Percentiles rank a stretch among this genome's conserved stretches.
Evolutionary conservation across 2,888 invertebrate genomes (phyloP).

Genomic region (Chironomus tentans): DNA sequence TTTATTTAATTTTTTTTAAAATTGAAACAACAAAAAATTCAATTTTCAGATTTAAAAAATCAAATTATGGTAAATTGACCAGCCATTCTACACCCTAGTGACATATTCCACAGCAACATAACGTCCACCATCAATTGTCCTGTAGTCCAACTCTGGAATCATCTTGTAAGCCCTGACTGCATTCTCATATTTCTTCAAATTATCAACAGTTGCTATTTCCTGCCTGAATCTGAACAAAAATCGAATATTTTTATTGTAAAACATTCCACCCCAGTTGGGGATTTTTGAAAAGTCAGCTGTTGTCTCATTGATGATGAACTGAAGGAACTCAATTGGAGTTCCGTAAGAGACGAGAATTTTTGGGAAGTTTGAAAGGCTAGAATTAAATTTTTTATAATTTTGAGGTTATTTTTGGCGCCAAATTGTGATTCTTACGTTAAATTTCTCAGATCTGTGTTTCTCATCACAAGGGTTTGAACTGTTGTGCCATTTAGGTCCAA

Average conservation of each 20-base stretch:
- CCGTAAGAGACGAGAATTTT: slow-evolving; percentile 16
- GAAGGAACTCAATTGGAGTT: slow-evolving; percentile 6
- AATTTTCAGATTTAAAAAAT: too few species aligned
- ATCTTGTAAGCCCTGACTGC: neutral
- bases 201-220: neutral
- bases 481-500: slow-evolving; percentile 10
- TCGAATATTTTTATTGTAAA: slow-evolving; percentile 12
- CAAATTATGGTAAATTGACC: too few species aligned
- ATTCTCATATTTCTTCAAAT: slow-evolving; percentile 3
- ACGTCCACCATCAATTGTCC: neutral
- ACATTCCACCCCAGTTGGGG: slow-evolving; percentile 10
- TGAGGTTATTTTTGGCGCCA: neutral
- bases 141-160: neutral
- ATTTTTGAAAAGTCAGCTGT: slow-evolving; percentile 8
- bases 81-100: neutral
- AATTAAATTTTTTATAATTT: neutral
- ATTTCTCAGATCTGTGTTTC: slow-evolving; percentile 5
- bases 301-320: slow-evolving; percentile 9
- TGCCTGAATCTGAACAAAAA: neutral
- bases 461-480: neutral
- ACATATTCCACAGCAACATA: slow-evolving; percentile 8
- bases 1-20: too few species aligned
- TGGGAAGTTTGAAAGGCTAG: neutral
- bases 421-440: neutral
- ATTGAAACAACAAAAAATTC: too few species aligned